Percentiles rank a stretch among this genome's conserved stretches.
Conservation (phyloP, 2,888 invertebrate species). For the Polylopha cassiicola region DNA sequence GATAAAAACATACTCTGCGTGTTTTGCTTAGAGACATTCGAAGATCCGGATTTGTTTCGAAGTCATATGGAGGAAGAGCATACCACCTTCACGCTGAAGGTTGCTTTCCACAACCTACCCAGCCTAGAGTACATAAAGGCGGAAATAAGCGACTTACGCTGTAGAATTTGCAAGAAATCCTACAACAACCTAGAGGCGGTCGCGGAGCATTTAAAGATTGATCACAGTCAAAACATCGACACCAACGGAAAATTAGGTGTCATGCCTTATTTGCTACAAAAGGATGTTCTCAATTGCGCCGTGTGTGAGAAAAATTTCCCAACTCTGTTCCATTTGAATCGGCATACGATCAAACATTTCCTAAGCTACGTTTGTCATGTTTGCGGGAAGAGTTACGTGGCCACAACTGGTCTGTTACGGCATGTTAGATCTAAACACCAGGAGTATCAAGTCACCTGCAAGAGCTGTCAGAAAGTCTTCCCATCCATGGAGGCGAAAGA, state of each 20-base stretch:
- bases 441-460: conserved; percentile 56
- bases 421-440: conserved; percentile 62
- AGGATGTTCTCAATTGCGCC: conserved; percentile 50
- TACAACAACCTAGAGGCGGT: conserved; percentile 41
- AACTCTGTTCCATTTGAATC: conserved; percentile 54
- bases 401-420: conserved; percentile 52
- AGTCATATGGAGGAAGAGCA: conserved; percentile 58
- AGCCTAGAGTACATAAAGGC: conserved; percentile 63
- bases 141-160: conserved; percentile 52
- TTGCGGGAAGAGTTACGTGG: conserved; percentile 62
- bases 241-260: conserved; percentile 49
- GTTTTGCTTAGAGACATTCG: conserved; percentile 61
- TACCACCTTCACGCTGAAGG: conserved; percentile 47
- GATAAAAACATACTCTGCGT: conserved; percentile 66
- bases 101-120: conserved; percentile 59
- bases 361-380: conserved; percentile 61
- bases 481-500: conserved; percentile 65
- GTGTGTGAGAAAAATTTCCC: conserved; percentile 57
- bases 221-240: conserved; percentile 42
- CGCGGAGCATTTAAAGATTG: conserved; percentile 43
- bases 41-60: conserved; percentile 53
- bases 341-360: conserved; percentile 65
- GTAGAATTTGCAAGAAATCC: conserved; percentile 43
- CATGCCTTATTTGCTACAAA: conserved; percentile 57
- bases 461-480: conserved; percentile 55